These are phyloP conservation scores for Naso thynnoides DNA, from an alignment of 2,797 vertebrate species.

Conservation along the genomic window DNA sequence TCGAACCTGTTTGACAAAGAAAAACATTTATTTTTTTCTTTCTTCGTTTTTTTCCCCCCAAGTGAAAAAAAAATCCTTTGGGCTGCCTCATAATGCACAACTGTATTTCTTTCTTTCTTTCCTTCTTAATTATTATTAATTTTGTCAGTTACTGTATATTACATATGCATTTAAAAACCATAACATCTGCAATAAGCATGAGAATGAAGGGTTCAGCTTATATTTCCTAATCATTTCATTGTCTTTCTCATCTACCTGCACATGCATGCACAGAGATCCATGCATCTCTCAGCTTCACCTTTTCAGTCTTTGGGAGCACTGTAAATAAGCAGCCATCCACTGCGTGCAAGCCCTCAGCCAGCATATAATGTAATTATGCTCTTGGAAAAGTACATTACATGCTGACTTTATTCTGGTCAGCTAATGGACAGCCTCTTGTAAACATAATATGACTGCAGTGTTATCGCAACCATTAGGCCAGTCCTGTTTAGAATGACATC, in stretches of 20 bases:
- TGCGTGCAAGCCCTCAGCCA: constrained; percentile 9
- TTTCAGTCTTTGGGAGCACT: not conserved
- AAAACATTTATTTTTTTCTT: constrained; percentile 13
- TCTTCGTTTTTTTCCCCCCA: not conserved
- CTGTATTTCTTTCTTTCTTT: not conserved
- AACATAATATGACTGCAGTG: not conserved
- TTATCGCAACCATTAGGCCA: constrained; percentile 4
- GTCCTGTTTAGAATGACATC: constrained; percentile 8
- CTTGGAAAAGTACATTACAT: not conserved
- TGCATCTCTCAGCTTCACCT: constrained; percentile 6
- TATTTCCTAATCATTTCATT: not conserved
- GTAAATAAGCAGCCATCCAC: constrained; percentile 2
- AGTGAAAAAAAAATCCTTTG: not conserved
- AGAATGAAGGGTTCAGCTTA: not conserved
- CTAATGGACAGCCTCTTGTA: constrained; percentile 13
- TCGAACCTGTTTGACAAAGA: constrained; percentile 86
- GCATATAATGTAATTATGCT: not conserved
- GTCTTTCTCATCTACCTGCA: not conserved
- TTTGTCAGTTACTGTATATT: not conserved
- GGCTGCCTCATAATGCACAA: constrained; percentile 18
- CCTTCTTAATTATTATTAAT: not conserved
- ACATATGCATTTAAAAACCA: not conserved
- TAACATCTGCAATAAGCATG: not conserved
- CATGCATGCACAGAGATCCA: not conserved
- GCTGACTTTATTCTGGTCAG: not conserved